Base-by-base conservation (phyloP, 2,113 vertebrate species). In the Grallaria varia region DNA sequence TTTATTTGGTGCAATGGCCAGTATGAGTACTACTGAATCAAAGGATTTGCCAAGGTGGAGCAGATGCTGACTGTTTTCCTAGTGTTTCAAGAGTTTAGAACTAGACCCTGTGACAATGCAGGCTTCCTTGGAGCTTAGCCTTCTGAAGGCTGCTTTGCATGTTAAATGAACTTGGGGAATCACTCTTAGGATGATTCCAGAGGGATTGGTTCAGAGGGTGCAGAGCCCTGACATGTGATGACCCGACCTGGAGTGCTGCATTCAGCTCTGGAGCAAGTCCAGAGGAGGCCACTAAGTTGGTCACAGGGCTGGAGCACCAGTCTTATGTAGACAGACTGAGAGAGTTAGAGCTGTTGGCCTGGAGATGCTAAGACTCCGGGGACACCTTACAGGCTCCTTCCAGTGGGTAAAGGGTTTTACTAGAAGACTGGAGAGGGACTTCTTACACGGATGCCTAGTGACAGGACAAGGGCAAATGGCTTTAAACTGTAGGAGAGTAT, bases 221-320 rank as follows among this genome's bases (percentile, higher is more conserved):
- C 56, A 30, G n/a, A 82, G 16, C n/a, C 7, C 12, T 0, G 3
- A 2, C 6, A 30, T 45, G 12, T 4, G 1, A 19, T 88, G 15
- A 6, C 37, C 31, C 12, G 18, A 23, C 47, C 14, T 49, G 35
- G 25, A 69, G 47, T 62, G 4, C 14, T 45, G 19, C 10, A 16
- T 44, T 33, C 19, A 25, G n/a, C 28, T 76, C 25, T 27, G 25
- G n/a, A 69, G 13, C 24, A 16, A 60, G 20, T 14, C 39, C n/a
- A 27, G 45, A 39, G 33, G 28, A 21, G 28, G 23, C 53, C 56
- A 49, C 9, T 39, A 24, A 11, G 19, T 1, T 45, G 37, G n/a
- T 39, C 12, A 10, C 9, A 35, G 53, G n/a, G 16, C 39, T 67
- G 39, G 53, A 45, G 20, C 28, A n/a, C 19, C 23, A 17, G 9